Conservation (phyloP, 2,888 invertebrate species). For the Dyspetes luteomarginatus region DNA sequence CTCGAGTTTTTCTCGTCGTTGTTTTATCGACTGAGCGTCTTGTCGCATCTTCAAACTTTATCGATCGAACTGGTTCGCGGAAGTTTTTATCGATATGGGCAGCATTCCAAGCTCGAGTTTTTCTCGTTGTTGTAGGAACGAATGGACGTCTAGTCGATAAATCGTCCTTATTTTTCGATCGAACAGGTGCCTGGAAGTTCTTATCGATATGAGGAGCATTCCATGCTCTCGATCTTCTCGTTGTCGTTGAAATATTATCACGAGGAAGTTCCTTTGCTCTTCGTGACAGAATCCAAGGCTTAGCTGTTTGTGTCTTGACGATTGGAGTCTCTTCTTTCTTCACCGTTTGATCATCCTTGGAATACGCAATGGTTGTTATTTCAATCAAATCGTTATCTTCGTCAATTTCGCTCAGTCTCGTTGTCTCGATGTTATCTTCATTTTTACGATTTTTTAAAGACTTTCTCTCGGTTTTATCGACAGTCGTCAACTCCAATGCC, state of each 20-base stretch:
- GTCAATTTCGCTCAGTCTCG: slow-evolving; percentile 2
- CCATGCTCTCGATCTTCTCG: slow-evolving; percentile 59
- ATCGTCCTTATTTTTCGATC: slow-evolving; percentile 21
- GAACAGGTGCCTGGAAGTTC: slow-evolving; percentile 56
- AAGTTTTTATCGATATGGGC: slow-evolving; percentile 61
- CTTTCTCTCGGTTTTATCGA: slow-evolving; percentile 50
- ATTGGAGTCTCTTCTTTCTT: slow-evolving; percentile 42
- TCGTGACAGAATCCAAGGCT: slow-evolving; percentile 47
- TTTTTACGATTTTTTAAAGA: slow-evolving; percentile 29
- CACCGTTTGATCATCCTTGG: slow-evolving; percentile 28
- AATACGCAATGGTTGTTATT: slow-evolving; percentile 47
- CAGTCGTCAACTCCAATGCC: slow-evolving; percentile 42
- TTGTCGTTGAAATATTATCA: slow-evolving; percentile 50
- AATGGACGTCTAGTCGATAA: slow-evolving; percentile 36
- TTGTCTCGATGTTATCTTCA: slow-evolving; percentile 34
- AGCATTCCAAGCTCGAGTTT: slow-evolving; percentile 58
- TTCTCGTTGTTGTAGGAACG: slow-evolving; percentile 50
- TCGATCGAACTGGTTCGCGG: slow-evolving; percentile 48
- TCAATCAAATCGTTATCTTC: slow-evolving; percentile 45
- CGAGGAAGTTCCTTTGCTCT: slow-evolving; percentile 56
- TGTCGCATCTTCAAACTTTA: slow-evolving; percentile 32
- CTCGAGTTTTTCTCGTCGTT: slow-evolving; percentile 58
- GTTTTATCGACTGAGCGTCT: slow-evolving; percentile 27
- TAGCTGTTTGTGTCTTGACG: slow-evolving; percentile 36
- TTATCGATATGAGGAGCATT: slow-evolving; percentile 57